phyloP scores from a whole-genome alignment of 2,113 vertebrate genomes.

The Ornithorhynchus anatinus region DNA sequence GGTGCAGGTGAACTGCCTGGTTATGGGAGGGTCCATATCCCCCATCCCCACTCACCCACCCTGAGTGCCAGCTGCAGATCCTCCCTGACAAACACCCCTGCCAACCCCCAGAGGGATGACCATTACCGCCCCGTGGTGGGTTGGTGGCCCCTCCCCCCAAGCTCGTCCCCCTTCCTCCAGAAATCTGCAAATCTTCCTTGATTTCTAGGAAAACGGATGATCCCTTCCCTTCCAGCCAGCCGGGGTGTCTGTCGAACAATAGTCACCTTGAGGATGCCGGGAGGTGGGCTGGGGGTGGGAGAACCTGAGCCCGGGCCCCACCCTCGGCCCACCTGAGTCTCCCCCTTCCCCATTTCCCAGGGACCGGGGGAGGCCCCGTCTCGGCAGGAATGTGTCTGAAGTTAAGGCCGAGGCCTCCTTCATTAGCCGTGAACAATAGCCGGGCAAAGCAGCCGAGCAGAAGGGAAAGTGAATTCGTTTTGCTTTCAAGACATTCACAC shows the following conservation, averaged over 20 bases:
- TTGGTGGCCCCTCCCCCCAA: neutral
- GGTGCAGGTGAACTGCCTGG: no score
- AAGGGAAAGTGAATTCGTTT: slow-evolving; percentile 57
- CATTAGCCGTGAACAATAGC: slow-evolving; percentile 52
- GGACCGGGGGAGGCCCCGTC: slow-evolving; percentile 21
- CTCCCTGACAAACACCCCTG: neutral
- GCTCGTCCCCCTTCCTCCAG: slow-evolving; percentile 33
- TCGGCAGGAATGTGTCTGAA: slow-evolving; percentile 63
- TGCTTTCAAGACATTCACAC: slow-evolving; percentile 25
- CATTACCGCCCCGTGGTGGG: neutral
- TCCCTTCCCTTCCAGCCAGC: slow-evolving; percentile 37
- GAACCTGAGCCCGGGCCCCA: slow-evolving; percentile 42
- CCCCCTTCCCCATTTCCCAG: slow-evolving; percentile 15
- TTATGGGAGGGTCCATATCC: no score
- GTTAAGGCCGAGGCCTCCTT: no score
- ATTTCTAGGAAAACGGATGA: slow-evolving; percentile 64
- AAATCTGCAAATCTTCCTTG: slow-evolving; percentile 37
- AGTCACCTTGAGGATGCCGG: slow-evolving; percentile 39
- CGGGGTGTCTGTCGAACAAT: slow-evolving; percentile 51
- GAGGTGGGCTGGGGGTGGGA: slow-evolving; percentile 10
- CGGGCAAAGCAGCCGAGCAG: slow-evolving; percentile 35
- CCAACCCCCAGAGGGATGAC: neutral
- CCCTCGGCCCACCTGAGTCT: neutral
- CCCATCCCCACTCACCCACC: no score
- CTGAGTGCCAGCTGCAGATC: no score